Evolutionary conservation across 2,888 invertebrate genomes (phyloP), one percentile per base, ranked within the genome.

Genomic region (Phengaris alcon): DNA sequence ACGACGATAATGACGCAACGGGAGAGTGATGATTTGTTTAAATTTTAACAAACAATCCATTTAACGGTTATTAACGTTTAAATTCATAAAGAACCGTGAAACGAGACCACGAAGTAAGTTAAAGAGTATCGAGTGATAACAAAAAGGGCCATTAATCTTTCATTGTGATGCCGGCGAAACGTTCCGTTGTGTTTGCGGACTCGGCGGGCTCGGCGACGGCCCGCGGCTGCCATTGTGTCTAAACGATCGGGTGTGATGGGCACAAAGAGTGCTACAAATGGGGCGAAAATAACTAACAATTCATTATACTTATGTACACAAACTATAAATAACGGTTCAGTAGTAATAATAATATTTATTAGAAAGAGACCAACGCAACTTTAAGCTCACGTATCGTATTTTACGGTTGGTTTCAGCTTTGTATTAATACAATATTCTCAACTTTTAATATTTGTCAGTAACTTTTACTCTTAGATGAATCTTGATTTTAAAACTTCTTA

Each of bases 121-220:
- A 88, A 92, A 91, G 89, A 91, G 86, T 88, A 89, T 89, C 87
- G 85, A 84, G 84, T 85, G 88, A 87, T 90, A 88, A 91, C 91
- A 92, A 90, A 90, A 90, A 88, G 88, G 81, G 86, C 87, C 90
- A 93, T 93, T 92, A 93, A 93, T 93, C 93, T 90, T 88, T 85
- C 85, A 91, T 91, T 93, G 93, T 93, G 86, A 85, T 84, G 84
- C 82, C 85, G 86, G 86, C 85, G 87, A 87, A 85, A 84, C 85
- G 86, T 85, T 84, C 85, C 86, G 89, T 87, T 87, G 87, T 92
- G 92, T 92, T 90, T 90, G 89, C 90, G 85, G 87, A 88, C 87
- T 86, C 86, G 87, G 88, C 87, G 87, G 87, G 86, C 83, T 80
- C 81, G 86, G 84, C 84, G 87, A 85, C 82, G 46, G 74, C 73